Base-by-base conservation (phyloP, 2,888 invertebrate genomes). In the Noctua pronuba region DNA sequence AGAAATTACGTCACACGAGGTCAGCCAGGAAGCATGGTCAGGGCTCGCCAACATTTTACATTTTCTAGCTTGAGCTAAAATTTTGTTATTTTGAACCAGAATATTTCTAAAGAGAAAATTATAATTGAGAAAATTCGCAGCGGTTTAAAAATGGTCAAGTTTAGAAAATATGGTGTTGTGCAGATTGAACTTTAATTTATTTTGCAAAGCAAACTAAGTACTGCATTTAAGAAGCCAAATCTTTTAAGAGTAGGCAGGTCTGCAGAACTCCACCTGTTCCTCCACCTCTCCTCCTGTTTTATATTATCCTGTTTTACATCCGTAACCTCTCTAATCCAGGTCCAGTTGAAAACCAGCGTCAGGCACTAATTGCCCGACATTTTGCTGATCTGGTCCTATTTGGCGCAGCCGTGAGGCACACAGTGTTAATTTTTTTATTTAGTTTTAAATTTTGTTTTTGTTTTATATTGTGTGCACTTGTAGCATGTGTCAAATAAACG, bases 1-100 rank as follows among this genome's bases (percentile, higher is more conserved):
- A 92, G 91, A 93, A 93, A 94, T 94, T 91, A 90, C 91, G 68
- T 77, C 88, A 90, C 87, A 87, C 88, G 87, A 52, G 87, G 88
- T 87, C 89, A 85, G 88, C 82, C 91, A 90, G 93, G 92, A 93
- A 91, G 86, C 89, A 87, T 83, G 76, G 78, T 72, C 89, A 89
- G 85, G 68, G 77, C 70, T 87, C 44, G 76, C n/a, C 81, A 91
- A 91, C 91, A 83, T 87, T 90, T 90, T 82, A 91, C 91, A 83
- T 87, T 90, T 90, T 82, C 65, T 46, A 77, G 72, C 52, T 41
- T 72, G 69, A 73, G 31, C 58, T 52, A 62, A 44, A 73, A 46
- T 73, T 35, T 70, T 65, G 35, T 71, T 73, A 80, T 70, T 82
- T 84, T 49, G 31, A 16, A 64, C 21, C 44, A 58, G 31, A 58